Conservation (phyloP, 2,797 vertebrate genomes). For the Phalloptychus januarius region DNA sequence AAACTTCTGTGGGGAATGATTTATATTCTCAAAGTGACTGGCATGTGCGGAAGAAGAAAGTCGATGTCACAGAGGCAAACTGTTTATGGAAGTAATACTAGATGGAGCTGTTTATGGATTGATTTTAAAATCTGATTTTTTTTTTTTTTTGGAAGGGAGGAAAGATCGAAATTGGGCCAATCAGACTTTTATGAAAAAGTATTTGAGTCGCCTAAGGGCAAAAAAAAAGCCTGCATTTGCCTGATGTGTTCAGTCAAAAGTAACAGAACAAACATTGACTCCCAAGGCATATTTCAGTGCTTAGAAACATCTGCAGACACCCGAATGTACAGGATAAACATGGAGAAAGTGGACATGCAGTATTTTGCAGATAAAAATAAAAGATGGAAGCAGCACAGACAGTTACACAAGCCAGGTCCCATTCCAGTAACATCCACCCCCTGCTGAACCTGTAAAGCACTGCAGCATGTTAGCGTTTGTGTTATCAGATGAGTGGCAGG, state of each 20-base stretch:
- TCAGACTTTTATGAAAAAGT: no score
- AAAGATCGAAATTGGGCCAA: no score
- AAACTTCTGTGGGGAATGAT: no score
- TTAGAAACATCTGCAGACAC: slow-evolving; percentile 1
- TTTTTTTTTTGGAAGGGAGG: no score
- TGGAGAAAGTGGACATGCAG: slow-evolving; percentile 5
- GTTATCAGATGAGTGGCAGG: neutral
- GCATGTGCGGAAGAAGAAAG: no score
- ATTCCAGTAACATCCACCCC: slow-evolving; percentile 14
- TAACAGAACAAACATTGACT: neutral
- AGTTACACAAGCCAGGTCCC: neutral
- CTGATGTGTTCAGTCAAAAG: neutral
- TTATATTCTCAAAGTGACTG: no score
- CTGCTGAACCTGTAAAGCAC: slow-evolving; percentile 19
- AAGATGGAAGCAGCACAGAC: slow-evolving; percentile 8
- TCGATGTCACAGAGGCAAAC: no score
- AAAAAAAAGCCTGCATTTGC: no score
- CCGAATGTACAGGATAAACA: slow-evolving; percentile 6
- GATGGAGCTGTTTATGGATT: no score
- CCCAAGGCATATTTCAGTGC: slow-evolving; percentile 12
- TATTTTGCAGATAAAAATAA: slow-evolving; percentile 9
- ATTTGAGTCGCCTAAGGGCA: no score
- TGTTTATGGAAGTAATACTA: no score
- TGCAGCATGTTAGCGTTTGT: slow-evolving; percentile 29
- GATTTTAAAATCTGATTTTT: no score